These are phyloP conservation scores for Nesospiza acunhae DNA, from an alignment of 2,113 vertebrate species.

Conservation along the genomic window DNA sequence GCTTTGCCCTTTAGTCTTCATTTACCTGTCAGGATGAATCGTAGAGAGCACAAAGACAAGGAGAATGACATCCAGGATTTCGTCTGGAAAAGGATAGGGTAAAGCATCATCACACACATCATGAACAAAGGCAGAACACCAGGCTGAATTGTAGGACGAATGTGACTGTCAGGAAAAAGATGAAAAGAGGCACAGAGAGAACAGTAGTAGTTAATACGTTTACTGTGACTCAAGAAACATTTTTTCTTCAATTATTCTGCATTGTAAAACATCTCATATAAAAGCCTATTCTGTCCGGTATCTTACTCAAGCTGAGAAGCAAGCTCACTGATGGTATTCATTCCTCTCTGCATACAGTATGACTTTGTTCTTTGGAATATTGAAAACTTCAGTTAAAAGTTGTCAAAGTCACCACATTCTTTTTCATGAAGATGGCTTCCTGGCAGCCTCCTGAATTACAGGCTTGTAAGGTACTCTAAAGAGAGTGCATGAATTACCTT, in stretches of 20 bases:
- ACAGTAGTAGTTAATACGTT: slow-evolving; percentile 59
- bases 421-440: slow-evolving; percentile 47
- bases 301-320: slow-evolving; percentile 61
- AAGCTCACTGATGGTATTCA: slow-evolving; percentile 63
- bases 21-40: slow-evolving; percentile 90
- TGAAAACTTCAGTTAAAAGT: slow-evolving; percentile 68
- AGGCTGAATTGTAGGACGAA: slow-evolving; percentile 76
- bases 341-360: slow-evolving; percentile 33
- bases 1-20: slow-evolving; percentile 73
- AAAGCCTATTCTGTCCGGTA: slow-evolving; percentile 55
- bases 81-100: slow-evolving; percentile 86
- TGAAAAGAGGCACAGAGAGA: slow-evolving; percentile 49
- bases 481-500: slow-evolving; percentile 77
- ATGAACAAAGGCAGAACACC: slow-evolving; percentile 88
- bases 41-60: slow-evolving; percentile 92
- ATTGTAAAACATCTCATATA: slow-evolving; percentile 56
- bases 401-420: slow-evolving; percentile 42
- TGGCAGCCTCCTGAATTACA: slow-evolving; percentile 59
- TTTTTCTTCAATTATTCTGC: slow-evolving; percentile 62
- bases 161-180: slow-evolving; percentile 78
- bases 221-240: slow-evolving; percentile 57
- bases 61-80: slow-evolving; percentile 86
- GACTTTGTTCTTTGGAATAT: slow-evolving; percentile 56
- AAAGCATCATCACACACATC: slow-evolving; percentile 83
- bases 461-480: slow-evolving; percentile 22